A percentile compares a stretch with the other conserved stretches of the same genome.
Conservation (phyloP, 2,888 invertebrate species). For the Disparrhopalites patrizii region DNA sequence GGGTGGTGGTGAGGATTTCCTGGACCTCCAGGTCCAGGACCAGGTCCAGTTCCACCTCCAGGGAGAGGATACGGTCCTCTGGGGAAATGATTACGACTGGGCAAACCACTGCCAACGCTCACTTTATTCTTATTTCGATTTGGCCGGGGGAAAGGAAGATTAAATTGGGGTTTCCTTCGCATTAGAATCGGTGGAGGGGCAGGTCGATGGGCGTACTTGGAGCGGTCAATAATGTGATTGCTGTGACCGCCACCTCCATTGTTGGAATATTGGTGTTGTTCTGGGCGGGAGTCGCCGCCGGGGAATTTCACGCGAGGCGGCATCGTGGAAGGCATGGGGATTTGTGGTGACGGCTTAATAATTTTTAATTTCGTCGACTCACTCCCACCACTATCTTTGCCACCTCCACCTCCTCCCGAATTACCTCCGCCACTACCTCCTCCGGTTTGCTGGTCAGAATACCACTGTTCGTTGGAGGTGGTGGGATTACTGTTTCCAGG, state of each 20-base stretch:
- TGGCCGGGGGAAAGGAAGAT: constrained; percentile 16
- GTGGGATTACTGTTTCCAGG: constrained; percentile 1
- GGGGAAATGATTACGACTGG: neutral
- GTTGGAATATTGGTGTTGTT: constrained; percentile 19
- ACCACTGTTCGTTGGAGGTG: constrained; percentile 11
- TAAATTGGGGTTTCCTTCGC: constrained; percentile 41
- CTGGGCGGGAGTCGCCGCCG: constrained; percentile 20
- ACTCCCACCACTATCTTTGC: neutral
- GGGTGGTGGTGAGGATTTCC: neutral
- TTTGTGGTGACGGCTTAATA: constrained; percentile 21
- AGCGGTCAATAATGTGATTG: constrained; percentile 35
- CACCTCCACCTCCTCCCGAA: neutral
- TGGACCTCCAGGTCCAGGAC: neutral
- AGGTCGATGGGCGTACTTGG: constrained; percentile 42
- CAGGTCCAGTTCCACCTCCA: neutral
- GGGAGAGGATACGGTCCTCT: neutral
- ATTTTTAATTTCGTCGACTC: neutral
- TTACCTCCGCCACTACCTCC: neutral
- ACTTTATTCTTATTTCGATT: constrained; percentile 26
- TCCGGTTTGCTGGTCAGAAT: neutral
- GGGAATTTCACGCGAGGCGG: constrained; percentile 39
- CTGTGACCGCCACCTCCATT: neutral
- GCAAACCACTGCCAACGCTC: neutral
- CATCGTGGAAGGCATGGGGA: constrained; percentile 30
- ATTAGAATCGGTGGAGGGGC: constrained; percentile 46